These are phyloP conservation scores for Lasiurus cinereus DNA, from an alignment of 2,113 vertebrate genomes.

Conservation along the genomic window DNA sequence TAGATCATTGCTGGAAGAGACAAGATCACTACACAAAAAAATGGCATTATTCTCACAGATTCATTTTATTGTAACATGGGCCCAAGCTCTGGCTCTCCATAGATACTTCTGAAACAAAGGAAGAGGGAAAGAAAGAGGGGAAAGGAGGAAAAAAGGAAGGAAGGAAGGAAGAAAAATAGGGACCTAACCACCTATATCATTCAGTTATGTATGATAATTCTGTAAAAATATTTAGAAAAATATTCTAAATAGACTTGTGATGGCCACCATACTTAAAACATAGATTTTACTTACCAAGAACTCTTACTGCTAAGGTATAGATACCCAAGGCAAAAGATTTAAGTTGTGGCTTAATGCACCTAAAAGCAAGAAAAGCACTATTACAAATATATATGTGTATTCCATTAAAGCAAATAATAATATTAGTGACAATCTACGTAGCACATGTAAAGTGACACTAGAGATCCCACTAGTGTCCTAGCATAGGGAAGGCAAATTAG, in stretches of 20 bases:
- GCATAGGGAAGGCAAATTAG: background rate
- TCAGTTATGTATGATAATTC: background rate
- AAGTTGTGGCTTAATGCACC: constrained; percentile 93
- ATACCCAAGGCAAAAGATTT: constrained; percentile 95
- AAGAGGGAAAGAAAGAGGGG: background rate
- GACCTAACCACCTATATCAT: background rate
- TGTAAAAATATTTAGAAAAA: background rate
- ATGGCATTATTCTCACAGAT: background rate
- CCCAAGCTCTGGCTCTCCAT: background rate
- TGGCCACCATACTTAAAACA: background rate
- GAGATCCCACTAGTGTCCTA: background rate
- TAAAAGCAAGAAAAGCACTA: constrained; percentile 77
- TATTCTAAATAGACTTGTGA: constrained; percentile 36
- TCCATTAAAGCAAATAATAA: background rate
- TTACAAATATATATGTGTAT: background rate
- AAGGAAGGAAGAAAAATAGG: background rate
- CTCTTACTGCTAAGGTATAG: constrained; percentile 92
- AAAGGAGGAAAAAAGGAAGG: background rate
- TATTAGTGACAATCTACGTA: background rate
- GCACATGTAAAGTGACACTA: background rate
- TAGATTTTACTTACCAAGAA: constrained; percentile 91
- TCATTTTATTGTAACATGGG: background rate
- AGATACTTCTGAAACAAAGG: background rate
- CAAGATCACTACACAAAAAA: background rate
- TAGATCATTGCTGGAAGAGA: background rate